Evolutionary conservation across 2,888 invertebrate species (phyloP).

Genomic region (Nasonia oneida): DNA sequence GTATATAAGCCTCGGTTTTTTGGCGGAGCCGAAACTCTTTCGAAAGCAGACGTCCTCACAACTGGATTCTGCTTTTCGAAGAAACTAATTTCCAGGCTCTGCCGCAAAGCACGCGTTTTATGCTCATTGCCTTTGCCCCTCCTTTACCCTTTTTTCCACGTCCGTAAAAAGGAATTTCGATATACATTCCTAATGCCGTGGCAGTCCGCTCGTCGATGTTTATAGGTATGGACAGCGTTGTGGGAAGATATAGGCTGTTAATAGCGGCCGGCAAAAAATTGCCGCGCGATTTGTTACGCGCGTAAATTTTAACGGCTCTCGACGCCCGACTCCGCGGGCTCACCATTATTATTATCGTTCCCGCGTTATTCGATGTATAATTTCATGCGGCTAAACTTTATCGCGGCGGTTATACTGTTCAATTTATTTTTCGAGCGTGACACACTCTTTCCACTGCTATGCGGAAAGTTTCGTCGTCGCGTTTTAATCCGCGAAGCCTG

Average conservation of each 20-base stretch:
- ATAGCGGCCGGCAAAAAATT: neutral
- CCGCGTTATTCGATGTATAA: neutral
- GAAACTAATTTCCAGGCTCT: conserved; percentile 30
- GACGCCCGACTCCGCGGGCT: neutral
- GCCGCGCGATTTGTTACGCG: conserved; percentile 2
- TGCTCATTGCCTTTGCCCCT: conserved; percentile 1
- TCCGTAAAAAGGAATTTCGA: neutral
- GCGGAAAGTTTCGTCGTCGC: neutral
- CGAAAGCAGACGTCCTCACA: neutral
- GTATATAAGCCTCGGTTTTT: neutral
- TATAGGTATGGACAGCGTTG: neutral
- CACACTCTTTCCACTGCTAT: neutral
- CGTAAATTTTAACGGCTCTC: conserved; percentile 1
- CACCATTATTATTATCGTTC: neutral
- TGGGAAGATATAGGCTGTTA: neutral
- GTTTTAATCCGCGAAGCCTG: neutral
- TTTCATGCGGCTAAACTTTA: neutral
- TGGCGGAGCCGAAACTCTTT: neutral
- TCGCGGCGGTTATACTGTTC: neutral
- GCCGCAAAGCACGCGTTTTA: conserved; percentile 28
- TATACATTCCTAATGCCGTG: neutral
- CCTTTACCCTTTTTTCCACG: neutral
- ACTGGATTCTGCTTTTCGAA: neutral
- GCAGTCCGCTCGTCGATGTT: neutral
- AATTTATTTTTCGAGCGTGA: neutral